A percentile compares a stretch with the other conserved stretches of the same genome.
Conservation (phyloP, 2,797 vertebrate species). For the Eulemur rubriventer region DNA sequence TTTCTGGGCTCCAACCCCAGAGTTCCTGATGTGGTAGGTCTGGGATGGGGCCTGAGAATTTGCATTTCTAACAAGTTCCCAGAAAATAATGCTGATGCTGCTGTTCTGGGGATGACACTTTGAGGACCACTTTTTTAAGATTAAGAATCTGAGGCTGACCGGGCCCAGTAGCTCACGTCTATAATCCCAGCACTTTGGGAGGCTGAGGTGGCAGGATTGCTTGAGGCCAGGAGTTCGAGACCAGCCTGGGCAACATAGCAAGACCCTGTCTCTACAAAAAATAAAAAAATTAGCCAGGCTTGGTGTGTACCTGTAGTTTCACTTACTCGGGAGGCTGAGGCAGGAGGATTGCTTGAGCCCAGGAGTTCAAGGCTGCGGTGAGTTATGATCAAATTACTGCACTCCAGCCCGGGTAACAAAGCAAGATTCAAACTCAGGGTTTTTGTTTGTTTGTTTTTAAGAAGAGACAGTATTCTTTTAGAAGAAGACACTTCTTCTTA, state of each 20-base stretch:
- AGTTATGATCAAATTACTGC: background rate
- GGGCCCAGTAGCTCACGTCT: background rate
- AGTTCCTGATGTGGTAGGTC: background rate
- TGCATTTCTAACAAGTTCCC: constrained; percentile 19
- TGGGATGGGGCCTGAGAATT: background rate
- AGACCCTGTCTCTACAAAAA: too few relatives aligned
- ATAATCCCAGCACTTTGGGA: background rate
- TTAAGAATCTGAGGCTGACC: background rate
- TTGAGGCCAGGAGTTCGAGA: background rate
- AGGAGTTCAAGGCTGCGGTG: background rate
- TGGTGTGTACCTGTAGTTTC: too few relatives aligned
- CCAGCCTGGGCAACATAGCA: too few relatives aligned
- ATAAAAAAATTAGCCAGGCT: too few relatives aligned
- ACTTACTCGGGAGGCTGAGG: too few relatives aligned
- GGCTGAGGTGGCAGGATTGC: background rate
- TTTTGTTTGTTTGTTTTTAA: too few relatives aligned
- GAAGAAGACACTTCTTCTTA: too few relatives aligned
- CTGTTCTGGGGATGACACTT: background rate
- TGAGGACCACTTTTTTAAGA: background rate
- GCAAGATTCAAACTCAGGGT: background rate
- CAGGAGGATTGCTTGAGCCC: background rate
- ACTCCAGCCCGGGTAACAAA: background rate
- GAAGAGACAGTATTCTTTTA: background rate
- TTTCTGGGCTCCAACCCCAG: background rate
- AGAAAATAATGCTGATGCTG: background rate